Evolutionary conservation across 2,888 invertebrate species (phyloP), one percentile per base, ranked within the genome.

Genomic region (Pegoplata infirma): DNA sequence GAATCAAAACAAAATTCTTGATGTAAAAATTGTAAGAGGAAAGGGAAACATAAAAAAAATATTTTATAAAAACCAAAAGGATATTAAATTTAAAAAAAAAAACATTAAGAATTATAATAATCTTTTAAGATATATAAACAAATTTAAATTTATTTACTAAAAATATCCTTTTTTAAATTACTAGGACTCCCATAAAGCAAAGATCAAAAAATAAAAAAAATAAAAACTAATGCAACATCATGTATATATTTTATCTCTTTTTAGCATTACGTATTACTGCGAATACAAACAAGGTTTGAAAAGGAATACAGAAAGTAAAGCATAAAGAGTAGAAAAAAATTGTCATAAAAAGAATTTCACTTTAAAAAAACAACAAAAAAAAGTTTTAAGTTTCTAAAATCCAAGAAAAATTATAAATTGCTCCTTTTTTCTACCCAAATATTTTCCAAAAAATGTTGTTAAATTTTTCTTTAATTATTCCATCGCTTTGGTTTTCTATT

Each of bases 1-100:
- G 56, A 77, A 72, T 77, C 77, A 77, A 72, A 77, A 77, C 77
- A 77, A 77, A 77, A 72, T 76, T 76, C 47, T 75, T 56, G 68
- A 40, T 69, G 47, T 68, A 63, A 64, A 55, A 76, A 64, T 16
- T n/a, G 2, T n/a, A 40, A 40, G 14, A 40, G 12, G 44, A 63
- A 56, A 32, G 19, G 21, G 63, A 51, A 68, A 3, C 10, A 36
- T 32, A 53, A 58, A 61, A 23, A 23, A 25, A 51, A 23, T 14
- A 51, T 5, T 8, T n/a, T n/a, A n/a, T n/a, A n/a, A 49, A 19
- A 8, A 12, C 21, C 6, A 4, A 0, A 51, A 40, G 36, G 36
- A 40, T 40, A n/a, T 40, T 40, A 40, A 36, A 12, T 40, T n/a
- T 3, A n/a, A 4, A n/a, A 40, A 40, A n/a, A n/a, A 40, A 40